Evolutionary conservation across 2,888 invertebrate species (phyloP).

Genomic region (Polydrusus cervinus): DNA sequence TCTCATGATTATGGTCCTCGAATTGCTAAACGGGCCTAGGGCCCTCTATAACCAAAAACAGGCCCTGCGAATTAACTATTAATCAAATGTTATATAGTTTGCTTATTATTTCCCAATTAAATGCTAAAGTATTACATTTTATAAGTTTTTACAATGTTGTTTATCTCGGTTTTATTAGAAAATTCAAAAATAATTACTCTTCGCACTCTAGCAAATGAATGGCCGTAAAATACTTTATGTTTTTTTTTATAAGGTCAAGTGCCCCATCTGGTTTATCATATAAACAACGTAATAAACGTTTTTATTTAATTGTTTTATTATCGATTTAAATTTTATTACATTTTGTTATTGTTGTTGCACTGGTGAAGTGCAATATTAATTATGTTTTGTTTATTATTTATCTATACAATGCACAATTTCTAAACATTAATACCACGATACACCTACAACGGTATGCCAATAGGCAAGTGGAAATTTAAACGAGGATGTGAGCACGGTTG

Average conservation of each 20-base stretch:
- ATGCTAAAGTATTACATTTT: background rate
- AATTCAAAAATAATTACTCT: constrained; percentile 1
- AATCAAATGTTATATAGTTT: too few species aligned
- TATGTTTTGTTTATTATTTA: background rate
- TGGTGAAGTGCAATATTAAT: constrained; percentile 3
- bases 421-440: too few species aligned
- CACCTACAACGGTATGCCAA: too few species aligned
- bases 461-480: too few species aligned
- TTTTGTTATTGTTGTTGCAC: background rate
- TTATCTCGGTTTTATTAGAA: constrained; percentile 14
- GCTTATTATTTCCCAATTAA: background rate
- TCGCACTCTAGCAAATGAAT: constrained; percentile 19
- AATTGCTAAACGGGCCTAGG: too few species aligned
- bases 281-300: constrained; percentile 4
- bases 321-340: background rate
- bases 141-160: constrained; percentile 5
- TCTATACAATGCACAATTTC: too few species aligned
- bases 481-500: too few species aligned
- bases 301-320: background rate
- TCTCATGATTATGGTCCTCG: too few species aligned
- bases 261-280: constrained; percentile 23
- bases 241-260: constrained; percentile 27
- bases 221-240: constrained; percentile 18
- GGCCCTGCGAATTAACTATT: too few species aligned
- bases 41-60: too few species aligned